Conservation (phyloP, 2,113 vertebrate species). For the Sander lucioperca region DNA sequence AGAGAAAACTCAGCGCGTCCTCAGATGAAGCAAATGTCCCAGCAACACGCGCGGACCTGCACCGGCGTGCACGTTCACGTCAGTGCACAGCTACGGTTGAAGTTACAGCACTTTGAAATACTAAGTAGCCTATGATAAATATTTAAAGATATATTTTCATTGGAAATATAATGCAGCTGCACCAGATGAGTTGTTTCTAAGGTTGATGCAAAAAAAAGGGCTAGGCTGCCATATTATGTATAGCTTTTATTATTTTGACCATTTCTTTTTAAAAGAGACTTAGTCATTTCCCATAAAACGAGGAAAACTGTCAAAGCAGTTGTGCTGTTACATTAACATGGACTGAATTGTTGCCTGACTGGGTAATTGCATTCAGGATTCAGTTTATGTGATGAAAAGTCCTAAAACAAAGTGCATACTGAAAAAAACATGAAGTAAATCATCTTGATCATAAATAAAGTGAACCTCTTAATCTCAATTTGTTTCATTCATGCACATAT, state of each 20-base stretch:
- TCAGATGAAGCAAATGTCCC: constrained; percentile 22
- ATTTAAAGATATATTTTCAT: neutral
- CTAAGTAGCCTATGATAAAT: neutral
- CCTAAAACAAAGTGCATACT: neutral
- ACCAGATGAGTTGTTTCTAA: neutral
- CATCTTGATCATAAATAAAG: neutral
- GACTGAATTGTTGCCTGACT: neutral
- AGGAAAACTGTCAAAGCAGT: neutral
- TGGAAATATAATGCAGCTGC: neutral
- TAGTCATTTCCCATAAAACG: neutral
- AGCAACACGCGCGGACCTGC: constrained; percentile 28
- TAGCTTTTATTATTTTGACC: neutral
- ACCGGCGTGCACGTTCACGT: neutral
- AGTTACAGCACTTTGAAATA: neutral
- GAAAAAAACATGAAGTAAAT: neutral
- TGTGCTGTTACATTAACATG: too few species aligned
- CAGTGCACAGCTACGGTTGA: neutral
- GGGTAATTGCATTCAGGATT: neutral
- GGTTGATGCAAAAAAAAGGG: neutral
- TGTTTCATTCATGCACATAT: neutral
- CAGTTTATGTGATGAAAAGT: neutral
- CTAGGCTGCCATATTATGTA: neutral
- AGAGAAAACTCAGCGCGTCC: constrained; percentile 35
- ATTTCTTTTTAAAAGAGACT: neutral
- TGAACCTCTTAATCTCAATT: neutral